Percentiles rank a stretch among this genome's conserved stretches.
phyloP scores from a whole-genome alignment of 2,113 vertebrate species.

The Arothron firmamentum region DNA sequence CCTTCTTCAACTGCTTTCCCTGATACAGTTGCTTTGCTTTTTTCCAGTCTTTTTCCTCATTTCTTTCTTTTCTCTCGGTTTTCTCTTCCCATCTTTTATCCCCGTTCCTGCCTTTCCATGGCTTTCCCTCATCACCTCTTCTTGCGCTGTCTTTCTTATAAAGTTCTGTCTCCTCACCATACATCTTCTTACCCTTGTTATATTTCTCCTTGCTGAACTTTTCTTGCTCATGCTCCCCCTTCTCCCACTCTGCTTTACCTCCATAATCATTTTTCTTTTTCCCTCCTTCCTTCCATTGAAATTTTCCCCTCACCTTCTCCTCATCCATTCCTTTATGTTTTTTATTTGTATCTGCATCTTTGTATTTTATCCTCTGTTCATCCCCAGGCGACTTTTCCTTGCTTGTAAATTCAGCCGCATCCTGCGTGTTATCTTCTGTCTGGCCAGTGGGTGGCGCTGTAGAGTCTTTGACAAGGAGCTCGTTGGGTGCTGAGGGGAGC shows the following conservation, averaged over 20 bases:
- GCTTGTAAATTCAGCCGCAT: slow-evolving; percentile 1
- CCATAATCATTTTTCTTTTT: slow-evolving; percentile 37
- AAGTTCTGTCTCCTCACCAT: slow-evolving; percentile 23
- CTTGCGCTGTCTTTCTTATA: slow-evolving; percentile 42
- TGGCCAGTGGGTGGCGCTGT: slow-evolving; percentile 50
- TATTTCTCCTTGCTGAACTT: slow-evolving; percentile 28
- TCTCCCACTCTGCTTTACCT: slow-evolving; percentile 39
- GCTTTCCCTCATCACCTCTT: slow-evolving; percentile 52
- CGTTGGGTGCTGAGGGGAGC: slow-evolving; percentile 35
- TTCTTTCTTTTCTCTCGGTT: slow-evolving; percentile 47
- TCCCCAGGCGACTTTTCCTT: slow-evolving; percentile 18
- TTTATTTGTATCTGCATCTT: slow-evolving; percentile 30
- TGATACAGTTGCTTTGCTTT: slow-evolving; percentile 41
- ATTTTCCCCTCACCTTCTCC: slow-evolving; percentile 30
- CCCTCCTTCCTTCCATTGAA: slow-evolving; percentile 28
- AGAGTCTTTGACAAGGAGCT: slow-evolving; percentile 12
- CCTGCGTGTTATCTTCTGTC: slow-evolving; percentile 26
- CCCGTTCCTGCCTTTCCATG: slow-evolving; percentile 43
- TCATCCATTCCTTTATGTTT: slow-evolving; percentile 17
- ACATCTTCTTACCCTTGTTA: slow-evolving; percentile 29
- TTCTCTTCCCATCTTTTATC: slow-evolving; percentile 45
- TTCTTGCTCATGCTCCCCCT: slow-evolving; percentile 27
- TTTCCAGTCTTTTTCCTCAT: slow-evolving; percentile 52
- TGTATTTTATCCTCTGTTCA: slow-evolving; percentile 37
- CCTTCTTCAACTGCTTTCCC: slow-evolving; percentile 31